phyloP scores from a whole-genome alignment of 2,888 invertebrate genomes.

The Blastobasis adustella region DNA sequence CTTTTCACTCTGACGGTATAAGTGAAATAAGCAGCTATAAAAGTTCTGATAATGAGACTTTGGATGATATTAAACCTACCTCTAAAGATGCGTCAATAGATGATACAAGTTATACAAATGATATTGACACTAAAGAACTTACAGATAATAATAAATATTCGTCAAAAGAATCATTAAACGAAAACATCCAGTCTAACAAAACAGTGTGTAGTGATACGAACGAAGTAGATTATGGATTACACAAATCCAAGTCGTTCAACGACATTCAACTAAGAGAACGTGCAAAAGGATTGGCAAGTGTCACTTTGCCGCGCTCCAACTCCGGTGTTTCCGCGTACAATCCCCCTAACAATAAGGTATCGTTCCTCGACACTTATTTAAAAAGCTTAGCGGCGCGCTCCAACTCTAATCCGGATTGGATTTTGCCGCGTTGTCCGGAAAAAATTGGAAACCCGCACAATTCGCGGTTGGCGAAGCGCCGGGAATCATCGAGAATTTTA shows the following conservation, averaged over 20 bases:
- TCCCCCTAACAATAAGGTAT: conserved; percentile 61
- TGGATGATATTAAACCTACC: conserved; percentile 35
- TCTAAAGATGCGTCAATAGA: conserved; percentile 21
- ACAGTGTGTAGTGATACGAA: conserved; percentile 31
- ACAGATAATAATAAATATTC: conserved; percentile 27
- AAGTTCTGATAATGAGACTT: conserved; percentile 69
- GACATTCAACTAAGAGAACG: conserved; percentile 35
- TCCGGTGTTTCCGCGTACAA: conserved; percentile 49
- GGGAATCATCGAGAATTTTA: conserved; percentile 33
- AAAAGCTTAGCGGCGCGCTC: conserved; percentile 63
- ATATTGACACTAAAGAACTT: conserved; percentile 12
- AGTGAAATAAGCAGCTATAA: conserved; percentile 70
- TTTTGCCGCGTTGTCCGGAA: conserved; percentile 44
- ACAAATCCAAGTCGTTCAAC: conserved; percentile 62
- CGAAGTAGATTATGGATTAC: conserved; percentile 32
- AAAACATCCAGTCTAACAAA: conserved; percentile 10
- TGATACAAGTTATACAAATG: conserved; percentile 20
- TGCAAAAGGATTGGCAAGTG: conserved; percentile 26
- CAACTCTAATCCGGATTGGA: conserved; percentile 60
- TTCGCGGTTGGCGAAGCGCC: conserved; percentile 26
- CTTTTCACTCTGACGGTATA: conserved; percentile 48
- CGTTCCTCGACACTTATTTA: conserved; percentile 68
- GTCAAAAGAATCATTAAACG: conserved; percentile 34
- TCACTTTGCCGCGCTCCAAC: conserved; percentile 48
- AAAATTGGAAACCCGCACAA: conserved; percentile 39